Evolutionary conservation across 2,113 vertebrate genomes (phyloP).

Genomic region (Sinocyclocheilus rhinocerous): DNA sequence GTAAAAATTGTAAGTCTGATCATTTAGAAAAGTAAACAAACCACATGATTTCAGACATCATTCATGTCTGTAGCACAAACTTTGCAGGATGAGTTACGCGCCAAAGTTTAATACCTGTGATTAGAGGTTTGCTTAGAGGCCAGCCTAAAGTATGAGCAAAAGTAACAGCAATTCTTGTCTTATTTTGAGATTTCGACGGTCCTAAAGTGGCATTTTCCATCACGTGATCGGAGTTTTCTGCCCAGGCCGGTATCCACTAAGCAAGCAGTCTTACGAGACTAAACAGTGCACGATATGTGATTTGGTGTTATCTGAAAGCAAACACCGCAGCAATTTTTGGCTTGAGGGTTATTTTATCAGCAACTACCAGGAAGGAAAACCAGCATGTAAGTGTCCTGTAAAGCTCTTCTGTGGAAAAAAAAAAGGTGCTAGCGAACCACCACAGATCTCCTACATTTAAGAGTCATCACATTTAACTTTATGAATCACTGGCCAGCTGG

Average conservation of each 20-base stretch:
- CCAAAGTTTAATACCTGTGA: conserved; percentile 7
- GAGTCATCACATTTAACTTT: conserved; percentile 13
- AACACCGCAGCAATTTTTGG: conserved; percentile 30
- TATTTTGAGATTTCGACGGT: neutral
- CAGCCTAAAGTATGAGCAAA: neutral
- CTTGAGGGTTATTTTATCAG: conserved; percentile 17
- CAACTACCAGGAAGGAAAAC: conserved; percentile 19
- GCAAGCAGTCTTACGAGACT: conserved; percentile 10
- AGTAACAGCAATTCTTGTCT: neutral
- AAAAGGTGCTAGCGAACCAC: neutral
- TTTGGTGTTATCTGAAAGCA: conserved; percentile 31
- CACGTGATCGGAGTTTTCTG: conserved; percentile 24
- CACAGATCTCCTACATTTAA: neutral
- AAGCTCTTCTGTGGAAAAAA: neutral
- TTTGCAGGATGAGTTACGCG: neutral
- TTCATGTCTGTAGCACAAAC: neutral
- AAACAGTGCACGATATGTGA: conserved; percentile 7
- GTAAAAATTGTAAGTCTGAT: neutral
- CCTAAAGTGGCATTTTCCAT: conserved; percentile 14
- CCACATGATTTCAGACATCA: neutral
- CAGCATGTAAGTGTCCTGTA: neutral
- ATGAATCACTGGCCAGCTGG: neutral
- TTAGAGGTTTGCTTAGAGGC: conserved; percentile 16
- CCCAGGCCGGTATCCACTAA: conserved; percentile 10
- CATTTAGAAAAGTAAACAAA: conserved; percentile 2